These are phyloP conservation scores for Australoheros scitulus DNA, from an alignment of 2,113 vertebrate genomes.

Conservation along the genomic window DNA sequence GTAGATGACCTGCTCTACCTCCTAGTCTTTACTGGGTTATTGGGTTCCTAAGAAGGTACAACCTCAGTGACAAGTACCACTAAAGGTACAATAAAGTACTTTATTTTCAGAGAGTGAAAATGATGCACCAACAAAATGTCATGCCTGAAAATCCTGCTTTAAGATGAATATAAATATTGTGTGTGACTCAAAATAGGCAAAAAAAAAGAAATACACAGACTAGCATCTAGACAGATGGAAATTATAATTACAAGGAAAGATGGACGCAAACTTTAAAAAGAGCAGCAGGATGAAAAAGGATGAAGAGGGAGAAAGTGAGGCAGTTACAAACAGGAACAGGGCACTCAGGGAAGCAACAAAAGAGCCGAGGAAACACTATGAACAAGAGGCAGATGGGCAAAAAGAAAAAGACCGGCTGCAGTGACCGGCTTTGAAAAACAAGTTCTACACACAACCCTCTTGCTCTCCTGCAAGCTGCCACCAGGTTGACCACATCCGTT, in stretches of 20 bases:
- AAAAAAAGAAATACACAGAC: neutral
- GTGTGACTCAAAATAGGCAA: slow-evolving; percentile 13
- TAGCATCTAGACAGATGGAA: slow-evolving; percentile 16
- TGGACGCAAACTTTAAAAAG: neutral
- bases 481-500: slow-evolving; percentile 51
- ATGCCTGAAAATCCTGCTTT: neutral
- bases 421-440: slow-evolving; percentile 23
- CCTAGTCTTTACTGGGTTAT: neutral
- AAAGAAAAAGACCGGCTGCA: slow-evolving; percentile 23
- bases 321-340: neutral
- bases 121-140: slow-evolving; percentile 18
- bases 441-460: slow-evolving; percentile 42
- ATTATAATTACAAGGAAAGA: slow-evolving; percentile 5
- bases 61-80: neutral
- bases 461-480: slow-evolving; percentile 51
- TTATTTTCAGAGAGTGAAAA: neutral
- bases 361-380: neutral
- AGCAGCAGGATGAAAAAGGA: neutral
- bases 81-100: neutral
- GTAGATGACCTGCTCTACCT: too few relatives aligned
- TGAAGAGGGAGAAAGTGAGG: neutral
- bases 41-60: neutral
- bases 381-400: slow-evolving; percentile 2
- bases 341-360: neutral
- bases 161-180: slow-evolving; percentile 19